Evolutionary conservation across 2,113 vertebrate genomes (phyloP).

Genomic region (Galeopterus variegatus): DNA sequence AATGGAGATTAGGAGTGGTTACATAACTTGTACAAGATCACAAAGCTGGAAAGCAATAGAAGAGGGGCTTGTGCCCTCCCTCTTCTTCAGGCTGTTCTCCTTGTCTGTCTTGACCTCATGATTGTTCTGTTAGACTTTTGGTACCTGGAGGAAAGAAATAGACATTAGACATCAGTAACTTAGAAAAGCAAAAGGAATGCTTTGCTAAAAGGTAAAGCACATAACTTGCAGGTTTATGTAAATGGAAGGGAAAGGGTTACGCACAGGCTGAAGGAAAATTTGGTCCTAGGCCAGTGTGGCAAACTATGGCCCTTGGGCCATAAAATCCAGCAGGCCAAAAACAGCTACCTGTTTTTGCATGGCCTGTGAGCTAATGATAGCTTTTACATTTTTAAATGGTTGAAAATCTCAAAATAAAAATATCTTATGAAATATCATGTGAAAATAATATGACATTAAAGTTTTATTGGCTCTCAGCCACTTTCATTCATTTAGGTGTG

Average conservation of each 20-base stretch:
- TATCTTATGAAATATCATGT: not conserved
- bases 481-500: not conserved
- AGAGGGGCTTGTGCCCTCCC: not conserved
- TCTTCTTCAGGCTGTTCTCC: not conserved
- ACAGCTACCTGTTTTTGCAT: not conserved
- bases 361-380: not conserved
- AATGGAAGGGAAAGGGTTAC: not conserved
- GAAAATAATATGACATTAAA: conserved; percentile 23
- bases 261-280: not conserved
- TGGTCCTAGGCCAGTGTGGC: not conserved
- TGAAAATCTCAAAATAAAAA: not conserved
- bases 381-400: not conserved
- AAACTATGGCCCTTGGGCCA: not conserved
- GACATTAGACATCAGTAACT: not conserved
- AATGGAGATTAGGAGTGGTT: not conserved
- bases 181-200: not conserved
- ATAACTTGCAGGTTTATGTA: not conserved
- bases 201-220: not conserved
- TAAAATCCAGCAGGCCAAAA: not conserved
- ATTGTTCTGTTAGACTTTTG: not conserved
- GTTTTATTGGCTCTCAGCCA: not conserved
- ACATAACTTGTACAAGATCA: not conserved
- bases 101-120: not conserved
- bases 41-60: not conserved
- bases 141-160: not conserved